A percentile compares a stretch with the other conserved stretches of the same genome.
phyloP scores from a whole-genome alignment of 2,888 invertebrate species.

The Sminthurides aquaticus region DNA sequence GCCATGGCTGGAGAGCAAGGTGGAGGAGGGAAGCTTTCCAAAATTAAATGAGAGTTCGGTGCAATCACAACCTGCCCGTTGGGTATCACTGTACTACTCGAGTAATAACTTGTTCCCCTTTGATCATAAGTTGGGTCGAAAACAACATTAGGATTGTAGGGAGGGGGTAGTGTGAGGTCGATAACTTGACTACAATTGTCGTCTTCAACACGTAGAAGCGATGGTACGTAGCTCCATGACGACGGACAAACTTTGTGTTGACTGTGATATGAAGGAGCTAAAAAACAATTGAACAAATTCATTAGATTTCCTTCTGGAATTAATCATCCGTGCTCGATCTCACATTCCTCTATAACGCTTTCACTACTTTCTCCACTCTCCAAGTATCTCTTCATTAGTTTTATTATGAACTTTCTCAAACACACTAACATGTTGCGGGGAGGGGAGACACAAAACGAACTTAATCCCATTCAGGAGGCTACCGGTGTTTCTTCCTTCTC shows the following conservation, averaged over 20 bases:
- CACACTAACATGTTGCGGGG: too few species aligned
- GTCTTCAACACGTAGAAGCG: conserved; percentile 33
- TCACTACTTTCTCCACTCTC: neutral
- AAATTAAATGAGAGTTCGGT: conserved; percentile 9
- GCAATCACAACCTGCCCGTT: conserved; percentile 16
- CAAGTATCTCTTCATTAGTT: neutral
- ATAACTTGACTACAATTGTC: conserved; percentile 47
- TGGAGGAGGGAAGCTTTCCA: conserved; percentile 14
- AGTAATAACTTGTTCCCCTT: conserved; percentile 6
- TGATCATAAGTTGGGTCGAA: conserved; percentile 17
- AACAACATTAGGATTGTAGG: conserved; percentile 55
- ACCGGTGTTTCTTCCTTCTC: too few species aligned
- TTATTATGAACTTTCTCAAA: conserved; percentile 1
- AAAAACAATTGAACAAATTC: conserved; percentile 43
- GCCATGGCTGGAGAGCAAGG: conserved; percentile 19
- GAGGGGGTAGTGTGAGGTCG: conserved; percentile 64
- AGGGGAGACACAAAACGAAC: too few species aligned
- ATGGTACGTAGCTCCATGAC: conserved; percentile 65
- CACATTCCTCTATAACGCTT: neutral
- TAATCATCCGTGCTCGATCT: neutral
- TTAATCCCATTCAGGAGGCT: too few species aligned
- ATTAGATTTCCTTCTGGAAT: neutral
- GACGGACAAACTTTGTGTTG: conserved; percentile 73
- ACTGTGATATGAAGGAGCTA: conserved; percentile 73
- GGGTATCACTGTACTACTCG: conserved; percentile 8